Base-by-base conservation (phyloP, 1,140 invertebrate genomes). In the Stegodyphus mimosarum region DNA sequence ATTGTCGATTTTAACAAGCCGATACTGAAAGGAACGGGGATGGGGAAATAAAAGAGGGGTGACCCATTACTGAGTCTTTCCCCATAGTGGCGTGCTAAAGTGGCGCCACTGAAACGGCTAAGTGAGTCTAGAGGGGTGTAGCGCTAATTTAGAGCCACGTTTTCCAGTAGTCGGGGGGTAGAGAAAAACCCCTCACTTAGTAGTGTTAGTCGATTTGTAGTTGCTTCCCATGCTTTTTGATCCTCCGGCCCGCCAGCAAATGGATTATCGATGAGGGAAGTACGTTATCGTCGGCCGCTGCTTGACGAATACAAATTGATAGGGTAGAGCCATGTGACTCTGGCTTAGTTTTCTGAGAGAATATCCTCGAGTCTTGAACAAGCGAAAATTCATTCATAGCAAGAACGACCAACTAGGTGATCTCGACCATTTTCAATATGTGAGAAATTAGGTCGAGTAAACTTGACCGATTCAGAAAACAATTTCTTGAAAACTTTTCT, bases 251-350 rank as follows among this genome's bases (percentile, higher is more conserved):
- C 69, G 52, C 49, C 80, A 53, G 63, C 81, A 84, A 84, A 84
- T 84, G 81, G 81, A 84, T 84, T 84, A 84, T 84, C 81, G 81
- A 84, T 84, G 81, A 84, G 81, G 33, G 51, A 60, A 51, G 81
- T 70, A 63, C 33, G 63, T 84, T 84, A 84, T 84, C 81, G 64
- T 84, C 67, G 64, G 73, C 72, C 72, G 51, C 6, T 60, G 49
- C n/a, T 51, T 52, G 67, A 72, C 78, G 78, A 71, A 60, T 67
- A 63, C 69, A 53, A 60, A 74, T 74, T 83, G 80, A 83, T 74
- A 74, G 80, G 69, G 60, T 60, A 9, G 15, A 5, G 2, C 55
- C 55, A 10, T 60, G 55, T 10, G 55, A 60, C 55, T 60, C 55
- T 60, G 9, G 55, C 55, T 33, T 33, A 33, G 33, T 33, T 33